Conservation (phyloP, 2,113 vertebrate genomes). For the Zosterops hypoxanthus region DNA sequence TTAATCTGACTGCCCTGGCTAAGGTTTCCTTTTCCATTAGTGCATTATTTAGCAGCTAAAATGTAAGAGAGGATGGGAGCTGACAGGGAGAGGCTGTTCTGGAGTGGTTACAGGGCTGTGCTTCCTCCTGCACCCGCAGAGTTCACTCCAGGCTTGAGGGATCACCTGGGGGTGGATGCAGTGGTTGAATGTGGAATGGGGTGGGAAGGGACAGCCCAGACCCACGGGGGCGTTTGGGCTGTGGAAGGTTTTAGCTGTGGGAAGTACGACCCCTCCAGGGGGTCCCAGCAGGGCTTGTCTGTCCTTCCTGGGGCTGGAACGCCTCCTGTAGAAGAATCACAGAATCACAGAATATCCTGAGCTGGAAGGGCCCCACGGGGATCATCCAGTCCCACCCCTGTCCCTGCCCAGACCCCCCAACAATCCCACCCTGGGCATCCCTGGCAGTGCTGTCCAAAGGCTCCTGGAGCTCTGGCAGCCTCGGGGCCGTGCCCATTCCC, state of each 20-base stretch:
- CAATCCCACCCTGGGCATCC: not conserved
- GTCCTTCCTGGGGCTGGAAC: not conserved
- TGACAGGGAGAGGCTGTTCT: not conserved
- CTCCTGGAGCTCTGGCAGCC: not conserved
- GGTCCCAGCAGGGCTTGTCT: not conserved
- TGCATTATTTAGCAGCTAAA: slow-evolving; percentile 48
- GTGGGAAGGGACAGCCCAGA: not conserved
- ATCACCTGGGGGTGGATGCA: not conserved
- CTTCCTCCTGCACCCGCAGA: not conserved
- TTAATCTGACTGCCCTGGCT: not conserved
- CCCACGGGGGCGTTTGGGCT: not conserved
- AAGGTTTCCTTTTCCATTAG: slow-evolving; percentile 48
- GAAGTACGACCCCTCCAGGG: not conserved
- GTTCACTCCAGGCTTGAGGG: not conserved
- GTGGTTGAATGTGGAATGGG: not conserved
- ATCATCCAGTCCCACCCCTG: rapidly evolving
- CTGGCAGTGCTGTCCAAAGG: not conserved
- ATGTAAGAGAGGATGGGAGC: not conserved
- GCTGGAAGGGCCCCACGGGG: not conserved
- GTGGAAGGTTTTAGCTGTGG: not conserved
- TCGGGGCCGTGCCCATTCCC: not conserved
- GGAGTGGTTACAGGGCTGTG: not conserved
- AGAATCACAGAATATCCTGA: not conserved
- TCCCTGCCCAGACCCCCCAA: not conserved
- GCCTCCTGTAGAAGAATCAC: not conserved